Percentiles rank a stretch among this genome's conserved stretches.
Evolutionary conservation across 1,140 invertebrate genomes (phyloP).

Genomic region (Lepidurus packardi): DNA sequence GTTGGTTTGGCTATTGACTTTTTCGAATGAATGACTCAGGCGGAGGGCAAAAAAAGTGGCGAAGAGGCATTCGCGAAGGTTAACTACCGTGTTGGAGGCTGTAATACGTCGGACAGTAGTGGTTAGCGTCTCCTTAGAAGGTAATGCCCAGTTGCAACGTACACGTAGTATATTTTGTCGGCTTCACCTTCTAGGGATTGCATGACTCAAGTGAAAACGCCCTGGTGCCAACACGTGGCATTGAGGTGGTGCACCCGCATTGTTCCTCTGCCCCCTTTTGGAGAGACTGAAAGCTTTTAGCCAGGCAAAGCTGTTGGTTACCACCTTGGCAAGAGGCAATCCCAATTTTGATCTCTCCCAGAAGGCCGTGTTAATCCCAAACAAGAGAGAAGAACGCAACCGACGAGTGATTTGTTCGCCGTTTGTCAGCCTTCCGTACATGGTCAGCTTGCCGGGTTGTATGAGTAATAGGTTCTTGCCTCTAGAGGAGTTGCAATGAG

Average conservation of each 20-base stretch:
- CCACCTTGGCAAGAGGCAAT: too few relatives aligned
- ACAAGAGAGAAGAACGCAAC: background rate
- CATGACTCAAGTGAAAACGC: conserved; percentile 18
- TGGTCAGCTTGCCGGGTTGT: background rate
- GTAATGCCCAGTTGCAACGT: background rate
- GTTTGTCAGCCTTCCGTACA: background rate
- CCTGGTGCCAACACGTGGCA: background rate
- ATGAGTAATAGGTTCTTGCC: background rate
- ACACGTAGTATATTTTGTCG: background rate
- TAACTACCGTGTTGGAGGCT: background rate
- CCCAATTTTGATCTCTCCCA: too few relatives aligned
- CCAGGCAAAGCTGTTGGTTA: too few relatives aligned
- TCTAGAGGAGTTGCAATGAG: background rate
- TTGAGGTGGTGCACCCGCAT: background rate
- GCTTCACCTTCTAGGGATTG: conserved; percentile 16
- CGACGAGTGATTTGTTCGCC: background rate
- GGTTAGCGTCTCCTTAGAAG: background rate
- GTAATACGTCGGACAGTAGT: background rate
- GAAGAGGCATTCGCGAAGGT: background rate
- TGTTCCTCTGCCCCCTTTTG: background rate
- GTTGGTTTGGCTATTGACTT: conserved; percentile 18
- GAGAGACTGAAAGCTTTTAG: too few relatives aligned
- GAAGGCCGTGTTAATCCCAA: background rate
- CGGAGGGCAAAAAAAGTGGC: background rate
- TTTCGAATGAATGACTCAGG: background rate